Evolutionary conservation across 2,113 vertebrate genomes (phyloP), one percentile per base, ranked within the genome.

Genomic region (Murina feae): DNA sequence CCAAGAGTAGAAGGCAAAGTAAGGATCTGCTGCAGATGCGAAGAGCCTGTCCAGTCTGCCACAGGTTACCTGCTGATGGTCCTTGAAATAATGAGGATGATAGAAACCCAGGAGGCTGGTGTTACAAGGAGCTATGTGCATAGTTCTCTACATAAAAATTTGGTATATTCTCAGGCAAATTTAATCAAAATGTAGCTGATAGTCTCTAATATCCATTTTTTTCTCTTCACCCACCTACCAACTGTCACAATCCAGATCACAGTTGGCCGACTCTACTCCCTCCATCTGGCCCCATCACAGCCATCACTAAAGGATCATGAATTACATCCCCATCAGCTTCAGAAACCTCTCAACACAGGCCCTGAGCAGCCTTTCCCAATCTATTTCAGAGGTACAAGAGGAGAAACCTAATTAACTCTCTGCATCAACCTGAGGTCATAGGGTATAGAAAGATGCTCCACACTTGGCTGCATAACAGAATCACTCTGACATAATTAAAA

Each of bases 171-270:
- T 51, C 51, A 17, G 69, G 6, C 16, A 69, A 75, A 60, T 89
- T 65, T 94, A 89, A 93, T 86, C 23, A 94, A 94, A 93, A 66
- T 44, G 47, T 72, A 89, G 78, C 39, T 79, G 30, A 91, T 91
- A 60, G 32, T 93, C 69, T 89, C 75, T 83, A 28, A 82, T 83
- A 95, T 74, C 47, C 68, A 32, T 79, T 91, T 71, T 71, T 92
- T n/a, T n/a, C 37, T 68, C 5, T 39, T 92, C 90, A 95, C 74
- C 89, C 88, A 95, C 96, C 66, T 69, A 82, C 95, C 93, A 95
- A 83, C 94, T 96, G 95, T 86, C 83, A 83, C 37, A 25, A 51
- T 83, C 75, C 10, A 69, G 18, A 94, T 89, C 35, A 83, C 63
- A 76, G 82, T 60, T 89, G 89, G 85, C 86, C 17, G 16, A 68